phyloP scores from a whole-genome alignment of 30 jellyfish, hydroid and myxozoan species.

The Chironex yamaguchii region DNA sequence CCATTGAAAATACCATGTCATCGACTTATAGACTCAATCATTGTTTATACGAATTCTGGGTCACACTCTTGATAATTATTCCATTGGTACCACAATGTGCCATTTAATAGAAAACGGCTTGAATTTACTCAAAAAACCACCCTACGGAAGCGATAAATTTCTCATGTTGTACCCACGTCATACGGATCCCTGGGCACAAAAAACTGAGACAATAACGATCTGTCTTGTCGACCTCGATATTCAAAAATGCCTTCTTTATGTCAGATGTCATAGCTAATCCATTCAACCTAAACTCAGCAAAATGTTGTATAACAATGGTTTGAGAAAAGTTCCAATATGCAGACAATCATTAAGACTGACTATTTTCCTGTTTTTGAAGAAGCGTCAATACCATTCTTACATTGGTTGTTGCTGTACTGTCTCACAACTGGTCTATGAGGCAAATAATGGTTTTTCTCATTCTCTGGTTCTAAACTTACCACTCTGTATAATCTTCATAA shows the following conservation, averaged over 20 bases:
- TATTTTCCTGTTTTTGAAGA: neutral
- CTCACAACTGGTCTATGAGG: too few species aligned
- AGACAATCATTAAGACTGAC: conserved; percentile 59
- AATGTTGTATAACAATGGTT: conserved; percentile 10
- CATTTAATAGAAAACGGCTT: conserved; percentile 5
- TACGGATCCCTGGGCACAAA: conserved; percentile 18
- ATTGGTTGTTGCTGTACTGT: conserved; percentile 4
- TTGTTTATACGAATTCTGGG: conserved; percentile 23
- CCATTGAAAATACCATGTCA: conserved; percentile 6
- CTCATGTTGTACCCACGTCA: neutral
- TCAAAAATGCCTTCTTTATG: conserved; percentile 38
- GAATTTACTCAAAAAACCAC: neutral
- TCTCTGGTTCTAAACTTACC: too few species aligned
- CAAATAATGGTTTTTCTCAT: too few species aligned
- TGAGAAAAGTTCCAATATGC: conserved; percentile 46
- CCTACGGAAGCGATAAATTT: conserved; percentile 1
- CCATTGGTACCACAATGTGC: conserved; percentile 4
- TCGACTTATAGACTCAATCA: conserved; percentile 5
- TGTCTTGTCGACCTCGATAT: neutral
- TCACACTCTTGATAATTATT: conserved; percentile 24
- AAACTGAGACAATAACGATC: conserved; percentile 40
- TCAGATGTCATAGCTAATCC: conserved; percentile 6
- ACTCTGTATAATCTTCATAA: too few species aligned
- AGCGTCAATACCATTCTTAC: conserved; percentile 18
- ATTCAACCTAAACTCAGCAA: conserved; percentile 6